Base-by-base conservation (phyloP, 2,888 invertebrate genomes). In the Gari tellinella region DNA sequence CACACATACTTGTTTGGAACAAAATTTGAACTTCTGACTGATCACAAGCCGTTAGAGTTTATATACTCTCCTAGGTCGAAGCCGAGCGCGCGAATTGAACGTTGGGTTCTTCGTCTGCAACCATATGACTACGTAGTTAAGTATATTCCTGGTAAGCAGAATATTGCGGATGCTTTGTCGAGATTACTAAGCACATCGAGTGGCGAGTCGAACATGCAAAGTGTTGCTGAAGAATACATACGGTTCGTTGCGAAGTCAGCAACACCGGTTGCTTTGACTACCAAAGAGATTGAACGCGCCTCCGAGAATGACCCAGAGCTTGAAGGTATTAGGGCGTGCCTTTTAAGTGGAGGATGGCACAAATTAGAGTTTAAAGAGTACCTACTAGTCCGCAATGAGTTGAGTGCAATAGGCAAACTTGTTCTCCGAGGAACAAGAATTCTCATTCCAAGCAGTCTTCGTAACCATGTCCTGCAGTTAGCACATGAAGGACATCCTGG, bases 41-140 rank as follows among this genome's bases (percentile, higher is more conserved):
- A 86, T 53, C 86, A 86, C 63, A 83, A 84, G 67, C 83, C 86
- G n/a, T 55, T 89, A 14, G 74, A 76, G 41, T 67, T 45, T 14
- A 83, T 88, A 23, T 82, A 81, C 23, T 72, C 73, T 4, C 60
- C 76, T 2, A 78, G 26, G 19, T 81, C 81, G 15, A 85, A 78
- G 61, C 81, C 83, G 7, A 61, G 80, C 58, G 81, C 87, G 0
- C 48, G 87, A 14, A 80, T 88, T 14, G 80, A 84, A 60, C 21
- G 87, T 8, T 84, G 83, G 84, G 64, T 76, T n/a, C 51, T 88
- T 8, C 23, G 81, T 17, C 19, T 87, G 17, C 78, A 76, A 46
- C 75, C 67, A 12, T 85, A 77, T 49, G 45, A 48, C 17, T 80
- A 81, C 17, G 55, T 25, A 3, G 72, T 79, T 2, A 58, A 45